Percentiles rank a stretch among this genome's conserved stretches.
phyloP scores from a whole-genome alignment of 2,113 vertebrate genomes.

The Malurus elegans region DNA sequence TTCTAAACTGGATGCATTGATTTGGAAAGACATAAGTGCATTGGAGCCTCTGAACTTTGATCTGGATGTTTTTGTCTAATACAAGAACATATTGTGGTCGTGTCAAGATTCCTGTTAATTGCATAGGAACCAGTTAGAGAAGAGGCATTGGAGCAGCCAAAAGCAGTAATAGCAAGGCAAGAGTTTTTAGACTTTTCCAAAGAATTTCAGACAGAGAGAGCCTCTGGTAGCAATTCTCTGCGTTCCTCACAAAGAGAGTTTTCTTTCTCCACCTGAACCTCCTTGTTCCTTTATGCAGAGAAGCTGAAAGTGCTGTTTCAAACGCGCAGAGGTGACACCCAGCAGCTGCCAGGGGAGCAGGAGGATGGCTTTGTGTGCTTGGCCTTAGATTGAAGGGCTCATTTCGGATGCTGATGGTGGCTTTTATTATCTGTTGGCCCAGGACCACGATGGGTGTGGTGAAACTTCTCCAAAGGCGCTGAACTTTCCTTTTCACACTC shows the following conservation, averaged over 20 bases:
- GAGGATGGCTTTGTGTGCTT: neutral
- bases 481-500: neutral
- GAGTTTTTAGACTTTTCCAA: neutral
- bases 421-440: neutral
- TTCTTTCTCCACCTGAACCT: neutral
- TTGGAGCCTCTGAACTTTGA: neutral
- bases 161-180: neutral
- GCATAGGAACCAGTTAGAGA: neutral
- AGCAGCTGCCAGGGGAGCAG: neutral
- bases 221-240: neutral
- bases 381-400: neutral
- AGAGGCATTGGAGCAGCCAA: neutral
- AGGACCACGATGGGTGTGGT: neutral
- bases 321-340: neutral
- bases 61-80: neutral
- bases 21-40: neutral
- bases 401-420: neutral
- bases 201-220: neutral
- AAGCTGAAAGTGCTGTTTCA: neutral
- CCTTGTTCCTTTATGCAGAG: neutral
- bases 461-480: neutral
- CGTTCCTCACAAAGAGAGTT: neutral
- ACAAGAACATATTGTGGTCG: rapidly evolving
- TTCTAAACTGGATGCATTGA: neutral
- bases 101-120: neutral